These are phyloP conservation scores for Lagopus leucura DNA, from an alignment of 2,113 vertebrate genomes.

Conservation along the genomic window DNA sequence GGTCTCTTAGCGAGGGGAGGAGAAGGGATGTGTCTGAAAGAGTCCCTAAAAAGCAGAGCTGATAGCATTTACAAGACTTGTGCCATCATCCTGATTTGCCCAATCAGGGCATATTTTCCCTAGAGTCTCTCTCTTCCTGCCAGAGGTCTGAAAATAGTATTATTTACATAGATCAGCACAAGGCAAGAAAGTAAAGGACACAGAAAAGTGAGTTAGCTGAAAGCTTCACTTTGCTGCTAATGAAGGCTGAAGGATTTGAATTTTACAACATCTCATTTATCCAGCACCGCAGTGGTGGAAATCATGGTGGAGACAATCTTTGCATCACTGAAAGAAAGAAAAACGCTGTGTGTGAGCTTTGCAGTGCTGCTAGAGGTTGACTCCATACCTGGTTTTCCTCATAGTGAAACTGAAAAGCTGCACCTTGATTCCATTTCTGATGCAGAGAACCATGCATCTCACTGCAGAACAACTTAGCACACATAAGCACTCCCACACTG, in stretches of 20 bases:
- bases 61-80: not conserved
- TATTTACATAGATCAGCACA: not conserved
- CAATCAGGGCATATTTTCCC: accelerated
- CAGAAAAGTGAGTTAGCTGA: not conserved
- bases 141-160: not conserved
- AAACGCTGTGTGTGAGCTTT: not conserved
- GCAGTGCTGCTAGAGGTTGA: not conserved
- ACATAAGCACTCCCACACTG: not conserved
- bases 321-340: not conserved
- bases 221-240: not conserved
- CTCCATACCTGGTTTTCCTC: not conserved
- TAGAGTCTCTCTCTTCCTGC: not conserved
- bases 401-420: not conserved
- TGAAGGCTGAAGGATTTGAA: not conserved
- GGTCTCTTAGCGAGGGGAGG: not conserved
- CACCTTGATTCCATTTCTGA: not conserved
- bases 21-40: not conserved
- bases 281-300: not conserved
- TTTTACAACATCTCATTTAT: not conserved
- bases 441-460: not conserved
- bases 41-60: not conserved
- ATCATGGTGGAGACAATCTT: not conserved
- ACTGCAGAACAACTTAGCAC: not conserved
- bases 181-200: not conserved
- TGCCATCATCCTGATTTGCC: not conserved